phyloP scores from a whole-genome alignment of 2,797 vertebrate species.

The Dryobates pubescens region DNA sequence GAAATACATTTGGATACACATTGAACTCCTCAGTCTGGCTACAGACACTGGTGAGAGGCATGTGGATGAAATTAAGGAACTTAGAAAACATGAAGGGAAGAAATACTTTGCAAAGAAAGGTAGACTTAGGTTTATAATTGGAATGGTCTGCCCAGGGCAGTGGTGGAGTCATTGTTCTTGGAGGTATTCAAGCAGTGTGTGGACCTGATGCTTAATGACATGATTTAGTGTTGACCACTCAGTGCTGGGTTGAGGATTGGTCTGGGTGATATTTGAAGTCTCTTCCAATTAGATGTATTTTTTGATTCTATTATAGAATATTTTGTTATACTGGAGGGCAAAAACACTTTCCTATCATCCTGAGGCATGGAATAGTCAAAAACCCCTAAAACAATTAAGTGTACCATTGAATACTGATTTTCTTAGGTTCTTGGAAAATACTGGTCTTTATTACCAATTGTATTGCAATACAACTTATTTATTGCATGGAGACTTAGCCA shows the following conservation, averaged over 20 bases:
- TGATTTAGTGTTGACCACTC: too few relatives aligned
- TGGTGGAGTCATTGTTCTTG: too few relatives aligned
- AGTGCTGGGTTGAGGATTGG: too few relatives aligned
- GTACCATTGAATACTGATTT: background rate
- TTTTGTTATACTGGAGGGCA: background rate
- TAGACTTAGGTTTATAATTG: background rate
- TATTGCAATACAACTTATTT: background rate
- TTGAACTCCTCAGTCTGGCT: background rate
- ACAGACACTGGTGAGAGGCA: conserved; percentile 7
- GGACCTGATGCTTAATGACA: too few relatives aligned
- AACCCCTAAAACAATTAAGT: background rate
- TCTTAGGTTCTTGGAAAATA: background rate
- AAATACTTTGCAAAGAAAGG: background rate
- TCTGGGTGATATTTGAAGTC: too few relatives aligned
- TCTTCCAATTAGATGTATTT: too few relatives aligned
- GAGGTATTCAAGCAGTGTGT: too few relatives aligned
- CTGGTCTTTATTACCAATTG: background rate
- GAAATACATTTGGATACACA: conserved; percentile 22
- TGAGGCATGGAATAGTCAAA: background rate
- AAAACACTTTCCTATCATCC: background rate
- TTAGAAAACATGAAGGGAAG: conserved; percentile 7
- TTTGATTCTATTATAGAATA: background rate
- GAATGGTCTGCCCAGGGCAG: too few relatives aligned
- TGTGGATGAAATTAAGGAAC: conserved; percentile 60
- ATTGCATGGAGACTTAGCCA: background rate